Evolutionary conservation across 1,140 invertebrate species (phyloP).

Genomic region (Chymomyza costata): DNA sequence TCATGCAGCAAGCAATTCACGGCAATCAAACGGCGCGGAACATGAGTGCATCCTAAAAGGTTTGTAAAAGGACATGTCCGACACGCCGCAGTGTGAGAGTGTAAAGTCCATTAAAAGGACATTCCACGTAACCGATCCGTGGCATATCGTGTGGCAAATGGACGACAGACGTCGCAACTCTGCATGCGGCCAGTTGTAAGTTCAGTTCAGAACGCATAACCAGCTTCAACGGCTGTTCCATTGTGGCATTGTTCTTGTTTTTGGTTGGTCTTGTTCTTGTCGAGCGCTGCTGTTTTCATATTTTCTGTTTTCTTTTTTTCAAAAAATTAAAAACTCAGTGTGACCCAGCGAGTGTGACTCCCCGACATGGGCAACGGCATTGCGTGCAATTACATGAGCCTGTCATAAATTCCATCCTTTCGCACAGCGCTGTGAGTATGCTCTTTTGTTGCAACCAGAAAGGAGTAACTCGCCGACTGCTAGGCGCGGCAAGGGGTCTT

Average conservation of each 20-base stretch:
- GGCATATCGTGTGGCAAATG: constrained; percentile 47
- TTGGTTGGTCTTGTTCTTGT: constrained; percentile 19
- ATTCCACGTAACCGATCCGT: constrained; percentile 67
- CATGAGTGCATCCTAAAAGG: constrained; percentile 51
- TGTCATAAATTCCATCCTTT: constrained; percentile 62
- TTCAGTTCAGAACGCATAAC: constrained; percentile 19
- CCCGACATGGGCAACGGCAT: constrained; percentile 40
- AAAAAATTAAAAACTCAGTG: no score
- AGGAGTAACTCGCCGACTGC: no score
- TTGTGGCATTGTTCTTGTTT: constrained; percentile 39
- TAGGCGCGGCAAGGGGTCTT: constrained; percentile 18
- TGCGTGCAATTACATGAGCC: constrained; percentile 63
- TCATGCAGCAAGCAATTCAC: constrained; percentile 66
- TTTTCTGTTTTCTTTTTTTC: no score
- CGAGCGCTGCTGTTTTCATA: constrained; percentile 31
- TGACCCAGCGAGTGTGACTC: constrained; percentile 36
- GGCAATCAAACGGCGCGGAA: constrained; percentile 64
- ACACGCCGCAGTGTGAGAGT: constrained; percentile 53
- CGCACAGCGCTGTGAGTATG: constrained; percentile 47
- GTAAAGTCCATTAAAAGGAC: constrained; percentile 68
- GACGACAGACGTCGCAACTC: constrained; percentile 42
- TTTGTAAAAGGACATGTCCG: constrained; percentile 59
- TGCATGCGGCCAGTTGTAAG: constrained; percentile 45
- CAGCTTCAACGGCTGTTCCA: constrained; percentile 29
- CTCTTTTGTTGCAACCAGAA: no score